Evolutionary conservation across 2,888 invertebrate species (phyloP), one percentile per base, ranked within the genome.

Genomic region (Ichneumoninae sp.): DNA sequence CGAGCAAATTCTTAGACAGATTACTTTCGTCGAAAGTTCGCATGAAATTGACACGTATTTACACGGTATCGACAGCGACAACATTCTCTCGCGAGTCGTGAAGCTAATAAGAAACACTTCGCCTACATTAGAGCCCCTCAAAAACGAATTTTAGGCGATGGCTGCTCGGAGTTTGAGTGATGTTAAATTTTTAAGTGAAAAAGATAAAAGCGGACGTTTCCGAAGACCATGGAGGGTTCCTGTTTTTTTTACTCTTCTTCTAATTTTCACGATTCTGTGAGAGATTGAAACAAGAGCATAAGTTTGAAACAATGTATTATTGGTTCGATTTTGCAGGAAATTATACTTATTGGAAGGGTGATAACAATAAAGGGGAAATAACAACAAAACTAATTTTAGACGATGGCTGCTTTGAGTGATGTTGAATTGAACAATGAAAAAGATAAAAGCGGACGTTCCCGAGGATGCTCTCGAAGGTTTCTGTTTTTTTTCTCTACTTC

Each of bases 21-120:
- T 44, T 72, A 36, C 30, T 71, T 36, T 70, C 30, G 62, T 36
- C 33, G 33, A 62, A 62, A 36, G 62, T 62, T 62, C 36, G 30
- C 33, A 7, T 33, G 62, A 33, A 62, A 62, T 36, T 62, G 62
- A 62, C 33, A 62, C 33, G 62, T 33, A 62, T 62, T 62, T 62
- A 62, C 62, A 33, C 30, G 30, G 62, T 62, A 62, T 62, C 36
- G 62, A 62, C 36, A 62, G 36, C 62, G 30, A 33, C 13, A 36
- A 36, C 19, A 62, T 36, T 62, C 36, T 33, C 36, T 8, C 62
- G 62, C 16, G 57, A 62, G 30, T 62, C 62, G 62, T 26, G 57
- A 57, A 26, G 26, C 57, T 10, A 26, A 57, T 57, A 57, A 57
- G 10, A 57, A 57, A 57, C 10, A 10, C 26, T 22, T 26, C 57